Base-by-base conservation (phyloP, 2,797 vertebrate genomes). In the Morus bassanus region DNA sequence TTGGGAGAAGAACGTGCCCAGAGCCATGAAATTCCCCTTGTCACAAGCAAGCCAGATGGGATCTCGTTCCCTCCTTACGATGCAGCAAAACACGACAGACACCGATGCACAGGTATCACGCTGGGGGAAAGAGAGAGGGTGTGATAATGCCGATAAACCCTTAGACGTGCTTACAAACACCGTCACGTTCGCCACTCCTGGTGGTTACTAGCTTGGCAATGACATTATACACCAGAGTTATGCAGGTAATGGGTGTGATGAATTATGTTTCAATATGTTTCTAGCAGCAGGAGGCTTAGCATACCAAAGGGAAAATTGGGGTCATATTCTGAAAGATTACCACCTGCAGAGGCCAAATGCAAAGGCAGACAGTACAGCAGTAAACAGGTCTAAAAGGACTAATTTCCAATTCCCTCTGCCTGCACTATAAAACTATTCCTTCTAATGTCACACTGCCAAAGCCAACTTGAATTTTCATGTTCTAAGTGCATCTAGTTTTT, bases 251-350 rank as follows among this genome's bases (percentile, higher is more conserved):
- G 35, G n/a, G 25, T 41, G 37, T 53, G 54, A 73, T 84, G 89
- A 93, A 91, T 90, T 91, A 35, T 53, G 51, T 80, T 78, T 88
- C 76, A 37, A 4, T 54, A 6, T 24, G 65, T 21, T 92, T 14
- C 50, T 25, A 17, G n/a, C 53, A 95, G 93, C 89, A 94, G 91
- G 68, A 91, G 69, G 64, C 30, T 93, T 57, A 64, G 91, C 70
- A 50, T 72, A 92, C 7, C 8, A 21, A 83, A 72, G 94, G 57
- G 85, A 95, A 96, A 95, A 85, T 37, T 79, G 72, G 69, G 84
- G 91, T 93, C 82, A 70, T 24, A 25, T 7, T 91, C 73, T 54
- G 59, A 87, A 70, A 65, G 84, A 96, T 90, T 69, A 57, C 76
- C 75, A 91, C 92, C 91, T 37, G 78, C 74, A 70, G 77, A 91